Conservation (phyloP, 2,113 vertebrate species). For the Ictidomys tridecemlineatus region DNA sequence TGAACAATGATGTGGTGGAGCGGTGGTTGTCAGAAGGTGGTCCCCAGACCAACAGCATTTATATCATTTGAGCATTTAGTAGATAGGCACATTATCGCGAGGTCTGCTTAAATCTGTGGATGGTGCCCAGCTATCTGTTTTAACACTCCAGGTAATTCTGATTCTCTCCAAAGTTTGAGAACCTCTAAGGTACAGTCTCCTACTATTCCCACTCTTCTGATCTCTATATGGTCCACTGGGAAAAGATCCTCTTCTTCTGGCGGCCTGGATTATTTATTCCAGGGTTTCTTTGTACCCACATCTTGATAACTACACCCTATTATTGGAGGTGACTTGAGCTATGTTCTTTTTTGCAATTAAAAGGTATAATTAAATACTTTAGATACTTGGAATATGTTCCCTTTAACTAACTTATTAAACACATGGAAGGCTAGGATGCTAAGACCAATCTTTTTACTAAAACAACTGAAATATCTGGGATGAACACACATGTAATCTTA, state of each 20-base stretch:
- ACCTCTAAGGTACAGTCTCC: not conserved
- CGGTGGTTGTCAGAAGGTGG: not conserved
- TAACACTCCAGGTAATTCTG: not conserved
- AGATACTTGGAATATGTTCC: not conserved
- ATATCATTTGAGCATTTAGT: not conserved
- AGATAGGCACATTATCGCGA: not conserved
- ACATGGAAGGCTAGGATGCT: not conserved
- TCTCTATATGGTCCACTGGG: not conserved
- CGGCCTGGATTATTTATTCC: not conserved
- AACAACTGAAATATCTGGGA: not conserved
- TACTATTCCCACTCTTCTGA: not conserved
- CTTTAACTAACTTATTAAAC: constrained; percentile 19
- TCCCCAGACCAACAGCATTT: not conserved
- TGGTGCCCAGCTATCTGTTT: not conserved
- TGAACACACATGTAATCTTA: not conserved
- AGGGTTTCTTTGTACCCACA: not conserved
- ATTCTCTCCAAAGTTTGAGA: not conserved
- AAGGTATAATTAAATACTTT: constrained; percentile 8
- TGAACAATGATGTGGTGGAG: not conserved
- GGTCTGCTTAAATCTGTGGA: not conserved
- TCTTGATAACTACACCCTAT: not conserved
- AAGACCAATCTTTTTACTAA: not conserved
- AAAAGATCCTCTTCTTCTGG: not conserved
- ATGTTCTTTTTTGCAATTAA: constrained; percentile 34
- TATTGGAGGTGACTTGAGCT: not conserved